Evolutionary conservation across 1,140 invertebrate species (phyloP).

Genomic region (Lasioglossum baleicum): DNA sequence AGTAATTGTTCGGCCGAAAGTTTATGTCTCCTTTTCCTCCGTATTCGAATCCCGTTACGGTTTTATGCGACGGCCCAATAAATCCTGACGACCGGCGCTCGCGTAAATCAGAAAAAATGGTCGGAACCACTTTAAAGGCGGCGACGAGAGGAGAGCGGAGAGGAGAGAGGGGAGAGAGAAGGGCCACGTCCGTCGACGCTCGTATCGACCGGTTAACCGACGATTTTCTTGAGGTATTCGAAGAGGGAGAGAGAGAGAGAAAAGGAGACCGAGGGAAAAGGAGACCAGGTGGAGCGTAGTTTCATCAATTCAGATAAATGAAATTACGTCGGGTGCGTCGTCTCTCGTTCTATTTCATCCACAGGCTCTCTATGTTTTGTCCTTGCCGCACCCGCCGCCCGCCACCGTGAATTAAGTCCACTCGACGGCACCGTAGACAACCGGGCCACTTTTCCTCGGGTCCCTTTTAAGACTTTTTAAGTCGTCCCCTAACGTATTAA

Average conservation of each 20-base stretch:
- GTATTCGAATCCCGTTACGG: slow-evolving; percentile 24
- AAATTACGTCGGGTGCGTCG: slow-evolving; percentile 7
- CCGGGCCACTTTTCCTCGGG: not conserved
- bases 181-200: not conserved
- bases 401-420: not conserved
- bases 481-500: not conserved
- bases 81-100: not conserved
- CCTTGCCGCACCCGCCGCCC: not conserved
- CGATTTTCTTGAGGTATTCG: slow-evolving; percentile 4
- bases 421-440: not conserved
- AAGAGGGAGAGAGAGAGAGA: not conserved
- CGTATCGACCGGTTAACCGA: slow-evolving; percentile 14
- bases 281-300: not conserved
- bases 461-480: not conserved
- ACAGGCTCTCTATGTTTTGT: not conserved
- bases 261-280: not conserved
- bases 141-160: not conserved
- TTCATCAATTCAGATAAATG: slow-evolving; percentile 25
- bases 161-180: no score
- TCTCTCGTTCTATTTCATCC: not conserved
- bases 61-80: slow-evolving; percentile 14
- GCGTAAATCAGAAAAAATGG: slow-evolving; percentile 44
- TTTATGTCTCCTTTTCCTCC: not conserved
- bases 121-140: slow-evolving; percentile 17
- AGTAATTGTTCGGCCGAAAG: slow-evolving; percentile 1